Base-by-base conservation (phyloP, 2,888 invertebrate genomes). In the Platypus cylindrus region DNA sequence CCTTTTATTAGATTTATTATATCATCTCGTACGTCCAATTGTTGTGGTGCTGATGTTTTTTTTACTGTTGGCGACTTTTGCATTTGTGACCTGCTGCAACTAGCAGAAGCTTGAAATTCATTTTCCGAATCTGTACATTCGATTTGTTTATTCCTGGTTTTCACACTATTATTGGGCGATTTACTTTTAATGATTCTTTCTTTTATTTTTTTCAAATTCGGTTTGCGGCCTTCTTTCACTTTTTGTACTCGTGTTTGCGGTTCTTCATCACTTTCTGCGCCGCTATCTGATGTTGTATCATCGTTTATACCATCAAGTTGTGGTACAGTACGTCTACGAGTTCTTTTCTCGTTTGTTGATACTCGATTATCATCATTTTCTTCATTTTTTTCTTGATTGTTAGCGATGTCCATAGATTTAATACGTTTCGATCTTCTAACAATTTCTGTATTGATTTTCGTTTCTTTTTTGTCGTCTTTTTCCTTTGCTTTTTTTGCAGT, bases 1-100 rank as follows among this genome's bases (percentile, higher is more conserved):
- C 52, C 58, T 51, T 70, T 70, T 27, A 73, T 60, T 31, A 75
- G 59, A 35, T 60, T 52, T n/a, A 70, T 57, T 17, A 73, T 61
- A 46, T 71, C 70, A 27, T 54, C 55, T 30, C 59, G 64, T 3
- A 71, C 63, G 56, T 71, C 54, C 1, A 50, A 18, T 14, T 38
- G 38, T 30, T 48, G 49, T 3, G 34, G 24, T n/a, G 29, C 1
- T 14, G 26, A 20, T 7, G 27, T 23, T 34, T 22, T 23, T 18
- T n/a, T n/a, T n/a, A n/a, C n/a, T 7, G n/a, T 31, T 39, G 18
- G 40, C 30, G 17, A 5, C 13, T 27, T 26, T 12, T 26, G 28
- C n/a, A n/a, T n/a, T n/a, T n/a, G n/a, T n/a, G n/a, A n/a, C n/a
- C n/a, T n/a, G n/a, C n/a, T n/a, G n/a, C n/a, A n/a, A n/a, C n/a